These are phyloP conservation scores for Diploscapter pachys DNA, from an alignment of 1,140 invertebrate species.

Conservation along the genomic window DNA sequence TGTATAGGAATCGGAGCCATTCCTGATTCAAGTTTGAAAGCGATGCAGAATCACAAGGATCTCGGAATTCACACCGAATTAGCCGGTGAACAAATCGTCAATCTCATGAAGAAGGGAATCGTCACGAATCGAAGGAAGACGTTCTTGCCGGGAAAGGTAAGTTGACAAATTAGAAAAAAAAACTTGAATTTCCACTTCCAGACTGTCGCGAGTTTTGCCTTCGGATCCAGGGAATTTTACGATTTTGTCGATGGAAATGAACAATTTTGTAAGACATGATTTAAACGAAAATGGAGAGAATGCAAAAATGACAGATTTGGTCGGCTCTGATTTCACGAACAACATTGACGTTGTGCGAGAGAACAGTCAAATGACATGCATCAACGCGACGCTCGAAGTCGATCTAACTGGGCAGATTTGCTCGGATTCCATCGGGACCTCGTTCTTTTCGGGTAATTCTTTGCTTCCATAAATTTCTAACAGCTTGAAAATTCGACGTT, in stretches of 20 bases:
- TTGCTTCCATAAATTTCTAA: constrained; percentile 5
- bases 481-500: too few relatives aligned
- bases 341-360: constrained; percentile 74
- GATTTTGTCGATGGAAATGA: constrained; percentile 84
- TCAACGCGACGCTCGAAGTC: constrained; percentile 91
- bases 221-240: constrained; percentile 79
- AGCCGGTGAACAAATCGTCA: constrained; percentile 81
- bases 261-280: constrained; percentile 39
- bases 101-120: constrained; percentile 75
- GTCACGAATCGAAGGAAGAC: constrained; percentile 80
- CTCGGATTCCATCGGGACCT: constrained; percentile 84
- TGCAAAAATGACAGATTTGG: constrained; percentile 29
- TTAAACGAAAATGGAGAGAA: background rate
- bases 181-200: background rate
- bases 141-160: constrained; percentile 75
- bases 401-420: constrained; percentile 90
- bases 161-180: background rate
- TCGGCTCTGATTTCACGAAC: constrained; percentile 80
- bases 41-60: constrained; percentile 78
- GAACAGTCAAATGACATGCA: constrained; percentile 87
- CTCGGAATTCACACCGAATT: constrained; percentile 77
- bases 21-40: constrained; percentile 78
- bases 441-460: constrained; percentile 78
- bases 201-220: constrained; percentile 75
- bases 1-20: constrained; percentile 79